These are phyloP conservation scores for Metridium senile DNA, from an alignment of 92 coral and sea anemone species.

Conservation along the genomic window DNA sequence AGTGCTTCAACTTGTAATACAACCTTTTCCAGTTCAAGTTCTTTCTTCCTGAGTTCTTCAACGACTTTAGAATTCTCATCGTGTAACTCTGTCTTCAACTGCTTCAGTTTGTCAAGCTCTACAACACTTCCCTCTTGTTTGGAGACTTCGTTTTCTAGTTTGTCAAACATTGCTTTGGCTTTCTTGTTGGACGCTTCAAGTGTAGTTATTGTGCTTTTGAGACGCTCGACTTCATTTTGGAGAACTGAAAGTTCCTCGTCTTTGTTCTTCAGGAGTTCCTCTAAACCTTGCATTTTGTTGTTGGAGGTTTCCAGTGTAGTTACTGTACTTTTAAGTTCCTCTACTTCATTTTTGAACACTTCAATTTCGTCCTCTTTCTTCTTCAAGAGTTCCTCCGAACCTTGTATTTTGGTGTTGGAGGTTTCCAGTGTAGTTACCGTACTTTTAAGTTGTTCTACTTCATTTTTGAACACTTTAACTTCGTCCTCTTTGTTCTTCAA, in stretches of 20 bases:
- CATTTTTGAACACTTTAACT: neutral
- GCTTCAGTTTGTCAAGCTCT: conserved; percentile 36
- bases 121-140: conserved; percentile 10
- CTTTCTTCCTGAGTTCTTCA: conserved; percentile 3
- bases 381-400: conserved; percentile 6
- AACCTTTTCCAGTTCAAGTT: conserved; percentile 2
- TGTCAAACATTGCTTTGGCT: neutral
- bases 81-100: conserved; percentile 30
- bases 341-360: neutral
- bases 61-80: conserved; percentile 22
- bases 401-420: conserved; percentile 2
- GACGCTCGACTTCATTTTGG: neutral
- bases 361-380: conserved; percentile 2
- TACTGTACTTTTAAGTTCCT: neutral
- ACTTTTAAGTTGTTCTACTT: neutral
- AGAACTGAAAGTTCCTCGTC: neutral
- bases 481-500: conserved; percentile 16
- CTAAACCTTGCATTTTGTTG: conserved; percentile 1
- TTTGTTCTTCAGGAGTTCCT: conserved; percentile 6
- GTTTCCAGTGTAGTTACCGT: neutral
- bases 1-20: conserved; percentile 1
- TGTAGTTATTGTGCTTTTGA: neutral
- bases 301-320: neutral
- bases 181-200: conserved; percentile 4
- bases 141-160: conserved; percentile 14